Conservation (phyloP, 2,113 vertebrate genomes). For the Rhea americana region DNA sequence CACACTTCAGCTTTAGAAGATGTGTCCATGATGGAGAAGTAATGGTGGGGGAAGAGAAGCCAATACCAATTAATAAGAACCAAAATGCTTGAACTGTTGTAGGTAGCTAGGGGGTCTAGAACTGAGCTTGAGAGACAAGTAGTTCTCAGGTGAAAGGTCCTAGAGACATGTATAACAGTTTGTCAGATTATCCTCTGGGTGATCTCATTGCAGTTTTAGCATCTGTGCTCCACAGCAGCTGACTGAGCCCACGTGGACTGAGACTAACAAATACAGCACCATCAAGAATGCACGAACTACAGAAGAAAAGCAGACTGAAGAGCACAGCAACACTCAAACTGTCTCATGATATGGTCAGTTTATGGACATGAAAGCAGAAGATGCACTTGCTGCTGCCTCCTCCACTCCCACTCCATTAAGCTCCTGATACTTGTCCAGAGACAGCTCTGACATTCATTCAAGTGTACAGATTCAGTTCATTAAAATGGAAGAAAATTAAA, state of each 20-base stretch:
- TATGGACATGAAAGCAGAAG: background rate
- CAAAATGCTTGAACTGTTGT: background rate
- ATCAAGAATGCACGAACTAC: background rate
- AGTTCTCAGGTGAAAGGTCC: background rate
- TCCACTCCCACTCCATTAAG: background rate
- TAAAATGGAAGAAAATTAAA: background rate
- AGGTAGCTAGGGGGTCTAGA: background rate
- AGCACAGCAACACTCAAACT: background rate
- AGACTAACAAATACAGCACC: background rate
- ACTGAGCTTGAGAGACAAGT: background rate
- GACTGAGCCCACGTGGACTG: background rate
- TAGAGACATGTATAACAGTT: background rate
- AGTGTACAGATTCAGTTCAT: background rate
- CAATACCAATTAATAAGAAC: background rate
- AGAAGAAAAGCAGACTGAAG: background rate
- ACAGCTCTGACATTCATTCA: background rate
- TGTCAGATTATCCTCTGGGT: background rate
- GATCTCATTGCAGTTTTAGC: background rate
- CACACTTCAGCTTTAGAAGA: background rate
- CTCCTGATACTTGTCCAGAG: background rate
- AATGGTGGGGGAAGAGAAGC: too few species aligned
- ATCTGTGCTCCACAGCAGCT: background rate
- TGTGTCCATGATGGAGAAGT: background rate
- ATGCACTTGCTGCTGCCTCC: background rate
- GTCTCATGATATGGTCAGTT: fast-evolving